These are phyloP conservation scores for Palythoa heliodiscus DNA, from an alignment of 92 coral and sea anemone genomes.

Conservation along the genomic window DNA sequence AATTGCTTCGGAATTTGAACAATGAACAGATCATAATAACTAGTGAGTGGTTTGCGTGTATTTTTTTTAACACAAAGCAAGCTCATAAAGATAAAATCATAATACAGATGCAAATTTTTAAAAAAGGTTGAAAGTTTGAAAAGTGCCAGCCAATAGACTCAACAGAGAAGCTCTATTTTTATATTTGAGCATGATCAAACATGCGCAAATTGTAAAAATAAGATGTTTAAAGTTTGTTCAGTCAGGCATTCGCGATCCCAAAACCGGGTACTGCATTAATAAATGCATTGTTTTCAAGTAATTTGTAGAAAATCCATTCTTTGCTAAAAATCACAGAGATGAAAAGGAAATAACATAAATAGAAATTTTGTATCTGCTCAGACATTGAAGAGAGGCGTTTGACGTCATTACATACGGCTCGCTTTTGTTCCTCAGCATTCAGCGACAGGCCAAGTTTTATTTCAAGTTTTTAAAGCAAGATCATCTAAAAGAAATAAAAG, in stretches of 20 bases:
- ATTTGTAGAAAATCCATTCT: conserved; percentile 9
- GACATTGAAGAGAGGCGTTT: neutral
- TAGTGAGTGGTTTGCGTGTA: too few species aligned
- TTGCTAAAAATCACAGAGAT: neutral
- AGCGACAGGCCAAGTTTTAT: neutral
- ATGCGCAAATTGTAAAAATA: neutral
- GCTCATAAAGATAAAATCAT: neutral
- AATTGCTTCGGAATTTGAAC: neutral
- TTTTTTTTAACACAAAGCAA: too few species aligned
- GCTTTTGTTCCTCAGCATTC: neutral
- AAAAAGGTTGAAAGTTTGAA: neutral
- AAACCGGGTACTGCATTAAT: too few species aligned
- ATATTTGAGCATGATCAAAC: neutral
- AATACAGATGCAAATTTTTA: neutral
- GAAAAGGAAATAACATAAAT: conserved; percentile 20
- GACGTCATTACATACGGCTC: conserved; percentile 31
- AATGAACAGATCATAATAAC: neutral
- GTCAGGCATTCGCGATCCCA: too few species aligned
- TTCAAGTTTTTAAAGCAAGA: neutral
- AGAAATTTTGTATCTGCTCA: conserved; percentile 4
- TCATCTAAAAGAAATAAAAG: neutral
- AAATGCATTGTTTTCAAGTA: too few species aligned
- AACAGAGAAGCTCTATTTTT: neutral
- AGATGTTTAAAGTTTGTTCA: neutral
- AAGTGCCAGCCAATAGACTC: neutral